phyloP scores from a whole-genome alignment of 1,140 invertebrate genomes.

The Zaprionus africanus region DNA sequence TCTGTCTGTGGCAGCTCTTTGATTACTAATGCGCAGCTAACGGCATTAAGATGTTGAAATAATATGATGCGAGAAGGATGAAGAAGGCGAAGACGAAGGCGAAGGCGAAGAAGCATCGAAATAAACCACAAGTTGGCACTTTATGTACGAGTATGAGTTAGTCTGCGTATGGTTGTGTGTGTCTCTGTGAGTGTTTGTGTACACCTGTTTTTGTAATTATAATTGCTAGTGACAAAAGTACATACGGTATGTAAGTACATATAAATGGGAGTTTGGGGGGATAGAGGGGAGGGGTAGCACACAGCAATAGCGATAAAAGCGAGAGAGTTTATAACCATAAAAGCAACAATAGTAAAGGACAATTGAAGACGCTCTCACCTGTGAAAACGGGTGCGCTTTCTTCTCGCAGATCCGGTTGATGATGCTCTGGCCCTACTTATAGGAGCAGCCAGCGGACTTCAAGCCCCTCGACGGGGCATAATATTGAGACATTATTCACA shows the following conservation, averaged over 20 bases:
- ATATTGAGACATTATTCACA: background rate
- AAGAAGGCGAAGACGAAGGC: background rate
- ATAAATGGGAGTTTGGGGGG: no score
- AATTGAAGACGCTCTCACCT: conserved; percentile 6
- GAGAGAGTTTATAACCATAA: conserved; percentile 7
- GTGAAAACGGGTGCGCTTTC: background rate
- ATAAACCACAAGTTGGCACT: conserved; percentile 10
- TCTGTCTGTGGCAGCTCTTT: conserved; percentile 20
- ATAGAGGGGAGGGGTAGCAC: background rate
- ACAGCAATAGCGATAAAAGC: conserved; percentile 14
- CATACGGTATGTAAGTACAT: conserved; percentile 7
- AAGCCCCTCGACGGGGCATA: background rate
- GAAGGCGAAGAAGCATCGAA: conserved; percentile 11
- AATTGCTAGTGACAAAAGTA: conserved; percentile 56
- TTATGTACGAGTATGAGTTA: background rate
- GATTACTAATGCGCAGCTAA: conserved; percentile 49
- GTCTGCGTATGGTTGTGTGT: conserved; percentile 5
- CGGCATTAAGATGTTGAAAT: conserved; percentile 50
- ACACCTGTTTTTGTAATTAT: conserved; percentile 47
- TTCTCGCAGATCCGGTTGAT: background rate
- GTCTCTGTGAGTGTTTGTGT: background rate
- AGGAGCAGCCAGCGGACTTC: background rate
- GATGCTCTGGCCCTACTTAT: background rate
- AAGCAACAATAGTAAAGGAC: background rate
- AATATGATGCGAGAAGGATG: conserved; percentile 24